Conservation (phyloP, 2,797 vertebrate species). For the Clarias fuscus region DNA sequence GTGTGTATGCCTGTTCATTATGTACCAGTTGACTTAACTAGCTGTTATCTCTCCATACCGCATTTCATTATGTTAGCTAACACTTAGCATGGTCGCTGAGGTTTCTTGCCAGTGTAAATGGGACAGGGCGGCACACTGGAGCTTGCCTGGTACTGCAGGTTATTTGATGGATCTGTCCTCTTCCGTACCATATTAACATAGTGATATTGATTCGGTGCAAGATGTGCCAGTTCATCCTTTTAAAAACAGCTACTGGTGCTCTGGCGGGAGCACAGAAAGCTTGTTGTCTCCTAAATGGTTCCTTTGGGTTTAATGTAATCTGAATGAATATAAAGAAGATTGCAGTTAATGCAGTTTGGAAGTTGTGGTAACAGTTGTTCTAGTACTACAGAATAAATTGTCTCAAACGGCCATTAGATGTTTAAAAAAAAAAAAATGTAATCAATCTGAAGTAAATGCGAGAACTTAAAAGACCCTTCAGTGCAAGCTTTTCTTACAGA, state of each 20-base stretch:
- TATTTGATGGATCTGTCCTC: slow-evolving; percentile 13
- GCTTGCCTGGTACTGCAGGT: not conserved
- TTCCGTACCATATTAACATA: not conserved
- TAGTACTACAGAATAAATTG: slow-evolving; percentile 6
- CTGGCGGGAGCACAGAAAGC: not conserved
- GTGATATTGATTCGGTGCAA: slow-evolving; percentile 16
- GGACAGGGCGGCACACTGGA: not conserved
- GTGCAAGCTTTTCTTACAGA: not conserved
- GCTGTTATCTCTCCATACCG: not conserved
- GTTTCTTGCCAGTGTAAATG: not conserved
- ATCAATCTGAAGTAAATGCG: slow-evolving; percentile 5
- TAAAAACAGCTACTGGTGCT: slow-evolving; percentile 1
- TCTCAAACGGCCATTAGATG: slow-evolving; percentile 8
- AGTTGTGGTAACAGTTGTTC: not conserved
- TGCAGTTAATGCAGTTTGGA: slow-evolving; percentile 14
- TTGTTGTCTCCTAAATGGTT: slow-evolving; percentile 12
- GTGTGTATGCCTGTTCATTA: not conserved
- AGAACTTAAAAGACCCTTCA: slow-evolving; percentile 8
- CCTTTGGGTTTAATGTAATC: slow-evolving; percentile 13
- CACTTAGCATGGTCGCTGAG: not conserved
- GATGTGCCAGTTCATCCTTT: not conserved
- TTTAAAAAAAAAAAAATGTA: not conserved
- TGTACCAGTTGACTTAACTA: not conserved
- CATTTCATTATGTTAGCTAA: not conserved
- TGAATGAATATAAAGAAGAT: slow-evolving; percentile 20